These are phyloP conservation scores for Macrotus californicus DNA, from an alignment of 2,113 vertebrate species.

Conservation along the genomic window DNA sequence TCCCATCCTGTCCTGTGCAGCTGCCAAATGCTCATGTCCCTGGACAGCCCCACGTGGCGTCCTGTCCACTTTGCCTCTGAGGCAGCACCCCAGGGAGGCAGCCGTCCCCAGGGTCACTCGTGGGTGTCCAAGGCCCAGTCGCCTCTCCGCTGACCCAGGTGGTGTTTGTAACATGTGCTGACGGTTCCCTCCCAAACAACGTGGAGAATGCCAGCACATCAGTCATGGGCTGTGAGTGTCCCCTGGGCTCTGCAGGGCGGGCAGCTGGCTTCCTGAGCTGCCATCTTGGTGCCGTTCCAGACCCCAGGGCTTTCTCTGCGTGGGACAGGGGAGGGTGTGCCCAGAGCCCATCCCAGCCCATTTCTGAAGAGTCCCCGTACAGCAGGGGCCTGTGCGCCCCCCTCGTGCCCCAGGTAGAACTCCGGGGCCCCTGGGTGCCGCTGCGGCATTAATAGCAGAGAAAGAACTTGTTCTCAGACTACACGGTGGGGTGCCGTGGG, in stretches of 20 bases:
- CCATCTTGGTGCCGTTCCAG: not conserved
- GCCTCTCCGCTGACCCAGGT: fast-evolving
- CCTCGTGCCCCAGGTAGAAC: not conserved
- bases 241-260: fast-evolving
- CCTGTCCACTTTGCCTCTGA: not conserved
- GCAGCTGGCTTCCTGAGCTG: not conserved
- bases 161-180: fast-evolving
- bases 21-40: fast-evolving
- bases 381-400: not conserved
- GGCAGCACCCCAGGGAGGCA: not conserved
- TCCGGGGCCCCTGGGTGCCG: not conserved
- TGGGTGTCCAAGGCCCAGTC: not conserved
- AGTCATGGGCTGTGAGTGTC: fast-evolving
- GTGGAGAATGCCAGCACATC: fast-evolving
- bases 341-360: fast-evolving
- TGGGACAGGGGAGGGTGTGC: not conserved
- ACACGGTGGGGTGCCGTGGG: fast-evolving
- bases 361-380: not conserved
- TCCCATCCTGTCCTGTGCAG: fast-evolving
- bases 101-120: fast-evolving
- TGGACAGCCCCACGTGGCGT: fast-evolving
- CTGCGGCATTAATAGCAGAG: not conserved
- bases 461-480: not conserved
- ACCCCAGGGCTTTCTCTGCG: not conserved
- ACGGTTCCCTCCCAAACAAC: not conserved